phyloP scores from a whole-genome alignment of 2,113 vertebrate genomes.

The Aptenodytes forsteri region DNA sequence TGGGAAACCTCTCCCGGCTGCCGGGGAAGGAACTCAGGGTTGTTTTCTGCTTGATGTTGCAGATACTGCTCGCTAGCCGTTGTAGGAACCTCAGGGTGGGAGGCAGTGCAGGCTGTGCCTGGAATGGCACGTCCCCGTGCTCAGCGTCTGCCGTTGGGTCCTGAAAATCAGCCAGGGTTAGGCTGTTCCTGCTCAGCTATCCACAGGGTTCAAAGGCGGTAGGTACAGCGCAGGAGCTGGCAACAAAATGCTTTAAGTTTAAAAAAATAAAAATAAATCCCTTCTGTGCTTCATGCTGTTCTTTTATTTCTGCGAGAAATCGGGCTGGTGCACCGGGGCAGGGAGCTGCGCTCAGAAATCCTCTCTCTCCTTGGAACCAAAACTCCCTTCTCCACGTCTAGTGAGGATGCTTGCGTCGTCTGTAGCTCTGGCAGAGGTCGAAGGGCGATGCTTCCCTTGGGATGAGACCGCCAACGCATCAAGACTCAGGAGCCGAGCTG shows the following conservation, averaged over 20 bases:
- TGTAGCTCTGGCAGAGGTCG: background rate
- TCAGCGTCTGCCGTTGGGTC: background rate
- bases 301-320: background rate
- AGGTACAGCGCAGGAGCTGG: background rate
- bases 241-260: background rate
- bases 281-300: too few species aligned
- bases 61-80: too few species aligned
- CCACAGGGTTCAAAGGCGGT: accelerated
- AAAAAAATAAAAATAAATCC: background rate
- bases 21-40: background rate
- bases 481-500: background rate
- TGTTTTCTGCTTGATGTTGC: background rate
- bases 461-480: background rate
- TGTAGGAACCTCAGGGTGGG: background rate
- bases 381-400: accelerated
- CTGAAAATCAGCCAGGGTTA: background rate
- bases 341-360: background rate
- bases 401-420: accelerated
- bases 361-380: background rate
- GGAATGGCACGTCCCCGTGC: accelerated
- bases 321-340: background rate
- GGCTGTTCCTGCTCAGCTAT: background rate
- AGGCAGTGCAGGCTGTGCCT: background rate
- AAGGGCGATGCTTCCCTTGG: background rate
- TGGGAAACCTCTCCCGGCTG: background rate